Evolutionary conservation across 1,140 invertebrate genomes (phyloP), one percentile per base, ranked within the genome.

Genomic region (Listronotus oregonensis): DNA sequence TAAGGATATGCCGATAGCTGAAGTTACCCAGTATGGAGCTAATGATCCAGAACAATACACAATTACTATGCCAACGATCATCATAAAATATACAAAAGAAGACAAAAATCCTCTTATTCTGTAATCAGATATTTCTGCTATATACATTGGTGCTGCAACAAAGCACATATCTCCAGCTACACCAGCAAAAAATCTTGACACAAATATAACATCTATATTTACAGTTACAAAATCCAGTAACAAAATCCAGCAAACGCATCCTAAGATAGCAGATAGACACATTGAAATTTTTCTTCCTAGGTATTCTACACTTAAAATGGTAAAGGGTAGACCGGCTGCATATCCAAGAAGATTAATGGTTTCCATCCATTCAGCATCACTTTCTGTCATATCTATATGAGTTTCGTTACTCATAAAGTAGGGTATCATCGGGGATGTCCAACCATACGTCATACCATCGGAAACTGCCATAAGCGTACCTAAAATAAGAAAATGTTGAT

Each of bases 271-370:
- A 0, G 85, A 77, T 1, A 84, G 51, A 6, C 87, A 71, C 4
- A 90, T 81, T 0, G 85, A 81, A 10, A 72, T 72, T 72, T 86
- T 89, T 5, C 89, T 76, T 1, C 90, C 89, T 27, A 85, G 64
- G 69, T 79, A 82, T 69, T 90, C 86, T 1, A 88, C 81, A 7
- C 83, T 59, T 42, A 51, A 70, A n/a, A 80, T 64, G 42, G 80
- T 81, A 6, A 84, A 81, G 2, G 85, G 76, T 0, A 86, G 84
- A 4, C 85, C 85, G 8, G 34, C 34, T 37, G 34, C 34, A 37
- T 37, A 37, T 37, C 34, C 34, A 37, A 37, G 84, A 11, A 49
- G 34, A 7, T 37, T 37, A 37, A 37, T 37, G 7, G 34, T 37
- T 37, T 37, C 34, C 7, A 37, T 37, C 34, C 34, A 37, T 10